These are phyloP conservation scores for Fulica atra DNA, from an alignment of 2,113 vertebrate genomes.

Conservation along the genomic window DNA sequence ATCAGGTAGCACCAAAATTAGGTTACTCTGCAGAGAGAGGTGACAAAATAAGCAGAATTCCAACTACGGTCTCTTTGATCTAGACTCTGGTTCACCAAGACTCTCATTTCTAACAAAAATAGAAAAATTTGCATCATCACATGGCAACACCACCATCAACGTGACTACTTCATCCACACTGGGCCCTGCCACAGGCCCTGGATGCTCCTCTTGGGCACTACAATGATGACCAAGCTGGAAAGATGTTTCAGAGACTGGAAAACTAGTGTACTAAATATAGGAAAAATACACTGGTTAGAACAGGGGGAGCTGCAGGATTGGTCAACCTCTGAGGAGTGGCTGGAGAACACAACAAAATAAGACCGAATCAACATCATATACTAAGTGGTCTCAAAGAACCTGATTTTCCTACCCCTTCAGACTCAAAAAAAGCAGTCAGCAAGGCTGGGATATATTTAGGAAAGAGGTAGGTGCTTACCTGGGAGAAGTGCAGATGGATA, in stretches of 20 bases:
- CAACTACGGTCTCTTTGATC: neutral
- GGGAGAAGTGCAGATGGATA: neutral
- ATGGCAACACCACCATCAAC: neutral
- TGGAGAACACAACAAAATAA: neutral
- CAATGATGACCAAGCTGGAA: neutral
- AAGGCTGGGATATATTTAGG: neutral
- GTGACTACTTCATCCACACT: neutral
- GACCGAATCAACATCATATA: neutral
- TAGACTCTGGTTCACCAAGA: neutral
- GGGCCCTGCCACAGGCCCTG: neutral
- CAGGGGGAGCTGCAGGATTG: neutral
- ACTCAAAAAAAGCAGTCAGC: neutral
- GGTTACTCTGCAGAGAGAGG: conserved; percentile 36
- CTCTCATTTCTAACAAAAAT: neutral
- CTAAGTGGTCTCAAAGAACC: neutral
- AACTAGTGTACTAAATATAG: neutral
- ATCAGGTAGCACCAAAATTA: conserved; percentile 28
- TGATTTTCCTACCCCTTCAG: neutral
- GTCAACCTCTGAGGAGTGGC: neutral
- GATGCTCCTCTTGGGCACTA: neutral
- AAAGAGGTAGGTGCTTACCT: neutral
- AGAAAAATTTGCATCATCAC: neutral
- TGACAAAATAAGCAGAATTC: conserved; percentile 22
- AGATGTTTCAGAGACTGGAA: neutral
- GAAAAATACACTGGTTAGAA: neutral